Evolutionary conservation across 2,113 vertebrate genomes (phyloP).

Genomic region (western clawed frog (Xenopus tropicalis)): DNA sequence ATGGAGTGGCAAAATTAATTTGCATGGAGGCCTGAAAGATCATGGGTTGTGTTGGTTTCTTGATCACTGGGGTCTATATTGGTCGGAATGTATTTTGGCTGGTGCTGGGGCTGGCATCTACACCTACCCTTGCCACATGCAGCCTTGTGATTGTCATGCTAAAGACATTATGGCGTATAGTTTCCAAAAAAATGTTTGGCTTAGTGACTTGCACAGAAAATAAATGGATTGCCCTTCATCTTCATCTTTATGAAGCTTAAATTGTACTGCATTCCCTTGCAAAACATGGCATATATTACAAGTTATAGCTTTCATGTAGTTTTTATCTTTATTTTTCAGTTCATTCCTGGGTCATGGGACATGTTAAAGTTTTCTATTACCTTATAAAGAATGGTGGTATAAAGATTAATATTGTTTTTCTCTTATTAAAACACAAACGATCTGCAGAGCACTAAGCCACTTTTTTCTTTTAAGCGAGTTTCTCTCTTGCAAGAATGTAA

Average conservation of each 20-base stretch:
- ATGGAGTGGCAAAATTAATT: conserved; percentile 36
- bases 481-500: not conserved
- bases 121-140: not conserved
- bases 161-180: not conserved
- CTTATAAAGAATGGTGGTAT: not conserved
- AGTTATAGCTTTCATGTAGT: not conserved
- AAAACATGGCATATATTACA: not conserved
- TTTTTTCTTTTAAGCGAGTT: not conserved
- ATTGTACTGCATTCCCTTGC: not conserved
- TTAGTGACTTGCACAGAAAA: not conserved
- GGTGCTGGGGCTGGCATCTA: not conserved
- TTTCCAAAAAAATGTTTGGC: not conserved
- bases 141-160: not conserved
- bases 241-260: not conserved
- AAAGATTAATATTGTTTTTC: not conserved
- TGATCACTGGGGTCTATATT: conserved; percentile 8
- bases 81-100: not conserved
- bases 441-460: conserved; percentile 12
- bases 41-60: conserved; percentile 30
- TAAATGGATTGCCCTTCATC: not conserved
- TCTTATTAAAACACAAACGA: conserved; percentile 1
- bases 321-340: not conserved
- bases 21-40: conserved; percentile 56
- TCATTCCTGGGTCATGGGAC: not conserved
- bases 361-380: not conserved